These are phyloP conservation scores for Saccostrea echinata DNA, from an alignment of 1,140 invertebrate genomes.

Conservation along the genomic window DNA sequence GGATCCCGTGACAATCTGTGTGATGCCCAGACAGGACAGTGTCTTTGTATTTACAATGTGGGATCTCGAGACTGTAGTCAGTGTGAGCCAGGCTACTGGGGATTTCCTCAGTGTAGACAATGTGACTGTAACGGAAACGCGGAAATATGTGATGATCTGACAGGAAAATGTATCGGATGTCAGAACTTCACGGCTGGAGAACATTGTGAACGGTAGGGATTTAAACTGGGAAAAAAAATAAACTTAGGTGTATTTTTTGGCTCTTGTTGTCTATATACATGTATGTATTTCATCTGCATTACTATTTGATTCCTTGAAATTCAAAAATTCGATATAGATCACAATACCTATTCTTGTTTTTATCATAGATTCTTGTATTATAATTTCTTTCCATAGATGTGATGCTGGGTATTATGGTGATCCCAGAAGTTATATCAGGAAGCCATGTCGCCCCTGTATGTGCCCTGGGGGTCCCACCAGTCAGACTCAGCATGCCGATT, in stretches of 20 bases:
- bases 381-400: conserved; percentile 83
- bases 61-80: conserved; percentile 91
- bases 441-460: conserved; percentile 95
- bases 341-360: too few relatives aligned
- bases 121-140: conserved; percentile 99
- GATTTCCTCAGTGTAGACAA: conserved; percentile 95
- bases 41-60: conserved; percentile 93
- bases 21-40: conserved; percentile 94
- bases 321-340: background rate
- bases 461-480: conserved; percentile 92
- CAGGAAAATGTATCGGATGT: conserved; percentile 95
- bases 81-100: conserved; percentile 76
- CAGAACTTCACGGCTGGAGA: conserved; percentile 92
- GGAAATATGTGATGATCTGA: conserved; percentile 93
- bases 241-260: background rate
- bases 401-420: conserved; percentile 96
- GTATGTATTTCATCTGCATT: background rate
- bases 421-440: conserved; percentile 92
- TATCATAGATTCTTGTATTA: background rate
- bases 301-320: background rate
- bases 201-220: conserved; percentile 89
- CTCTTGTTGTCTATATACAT: too few relatives aligned
- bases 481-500: conserved; percentile 92
- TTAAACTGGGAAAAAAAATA: background rate
- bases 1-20: conserved; percentile 98